These are phyloP conservation scores for Lordiphosa stackelbergi DNA, from an alignment of 1,140 invertebrate genomes.

Conservation along the genomic window DNA sequence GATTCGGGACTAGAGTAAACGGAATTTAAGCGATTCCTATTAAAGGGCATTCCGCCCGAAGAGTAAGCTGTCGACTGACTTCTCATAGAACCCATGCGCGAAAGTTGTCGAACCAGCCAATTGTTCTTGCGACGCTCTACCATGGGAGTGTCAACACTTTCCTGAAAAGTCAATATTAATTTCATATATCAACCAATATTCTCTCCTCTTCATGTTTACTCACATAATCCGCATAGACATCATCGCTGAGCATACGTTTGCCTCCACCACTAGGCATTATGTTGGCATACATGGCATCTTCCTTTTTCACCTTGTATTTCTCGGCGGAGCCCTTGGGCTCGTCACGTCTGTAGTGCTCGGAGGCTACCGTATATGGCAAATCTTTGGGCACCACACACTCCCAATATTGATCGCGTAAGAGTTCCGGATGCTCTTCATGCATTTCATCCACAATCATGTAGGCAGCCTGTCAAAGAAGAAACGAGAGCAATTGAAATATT, in stretches of 20 bases:
- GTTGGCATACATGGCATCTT: constrained; percentile 89
- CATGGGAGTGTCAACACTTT: constrained; percentile 91
- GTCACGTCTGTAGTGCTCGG: constrained; percentile 87
- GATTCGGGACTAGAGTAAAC: constrained; percentile 89
- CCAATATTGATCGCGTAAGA: constrained; percentile 93
- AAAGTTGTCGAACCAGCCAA: constrained; percentile 90
- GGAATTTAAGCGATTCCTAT: constrained; percentile 83
- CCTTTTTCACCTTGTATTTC: constrained; percentile 89
- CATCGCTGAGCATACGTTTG: constrained; percentile 82
- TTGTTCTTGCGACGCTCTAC: constrained; percentile 90
- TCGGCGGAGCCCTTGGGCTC: constrained; percentile 91
- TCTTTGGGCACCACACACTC: constrained; percentile 93
- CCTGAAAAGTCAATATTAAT: constrained; percentile 78
- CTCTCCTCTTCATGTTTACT: constrained; percentile 74
- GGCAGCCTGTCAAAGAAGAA: constrained; percentile 81
- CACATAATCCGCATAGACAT: constrained; percentile 91
- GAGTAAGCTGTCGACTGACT: constrained; percentile 90
- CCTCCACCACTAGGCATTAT: constrained; percentile 78
- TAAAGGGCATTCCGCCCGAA: constrained; percentile 86
- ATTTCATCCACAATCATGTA: constrained; percentile 95
- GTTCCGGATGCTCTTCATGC: constrained; percentile 92
- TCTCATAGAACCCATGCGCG: constrained; percentile 87
- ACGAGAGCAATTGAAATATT: constrained; percentile 25
- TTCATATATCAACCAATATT: background rate
- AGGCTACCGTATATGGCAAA: constrained; percentile 90